Percentiles rank a stretch among this genome's conserved stretches.
Evolutionary conservation across 2,797 vertebrate genomes (phyloP).

Genomic region (Melopsittacus undulatus): DNA sequence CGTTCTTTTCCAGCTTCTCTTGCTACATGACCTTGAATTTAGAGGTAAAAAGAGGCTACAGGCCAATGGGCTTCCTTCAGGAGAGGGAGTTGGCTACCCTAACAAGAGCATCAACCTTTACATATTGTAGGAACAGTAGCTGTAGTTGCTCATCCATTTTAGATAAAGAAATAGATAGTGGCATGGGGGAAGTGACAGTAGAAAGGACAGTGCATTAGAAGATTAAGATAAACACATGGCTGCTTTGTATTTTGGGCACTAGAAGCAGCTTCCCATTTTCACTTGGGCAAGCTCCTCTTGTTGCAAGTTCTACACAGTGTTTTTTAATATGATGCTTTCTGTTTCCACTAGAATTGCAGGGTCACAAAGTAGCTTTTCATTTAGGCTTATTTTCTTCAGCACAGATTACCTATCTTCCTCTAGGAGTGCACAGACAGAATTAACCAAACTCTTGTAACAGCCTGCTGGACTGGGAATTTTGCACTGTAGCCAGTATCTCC

Average conservation of each 20-base stretch:
- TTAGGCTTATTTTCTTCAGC: background rate
- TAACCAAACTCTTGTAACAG: background rate
- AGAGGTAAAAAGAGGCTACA: conserved; percentile 37
- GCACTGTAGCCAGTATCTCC: background rate
- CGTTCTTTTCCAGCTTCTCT: conserved; percentile 35
- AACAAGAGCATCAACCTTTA: background rate
- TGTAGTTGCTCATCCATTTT: background rate
- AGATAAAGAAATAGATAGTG: background rate
- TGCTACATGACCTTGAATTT: conserved; percentile 41
- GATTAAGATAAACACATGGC: background rate
- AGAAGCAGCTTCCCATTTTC: background rate
- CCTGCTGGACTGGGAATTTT: background rate
- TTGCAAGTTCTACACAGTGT: background rate
- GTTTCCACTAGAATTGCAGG: background rate
- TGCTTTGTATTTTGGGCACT: background rate
- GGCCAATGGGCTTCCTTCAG: background rate
- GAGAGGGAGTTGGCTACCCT: background rate
- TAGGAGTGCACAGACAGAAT: background rate
- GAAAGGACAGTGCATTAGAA: background rate
- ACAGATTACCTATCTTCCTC: background rate
- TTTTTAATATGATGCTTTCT: background rate
- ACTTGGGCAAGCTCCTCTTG: background rate
- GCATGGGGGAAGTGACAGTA: background rate
- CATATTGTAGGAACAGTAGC: background rate
- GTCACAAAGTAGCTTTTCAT: background rate